Percentiles rank a stretch among this genome's conserved stretches.
These are phyloP conservation scores for Aurelia sp. DNA, from an alignment of 30 jellyfish, hydroid and myxozoan genomes.

Conservation along the genomic window DNA sequence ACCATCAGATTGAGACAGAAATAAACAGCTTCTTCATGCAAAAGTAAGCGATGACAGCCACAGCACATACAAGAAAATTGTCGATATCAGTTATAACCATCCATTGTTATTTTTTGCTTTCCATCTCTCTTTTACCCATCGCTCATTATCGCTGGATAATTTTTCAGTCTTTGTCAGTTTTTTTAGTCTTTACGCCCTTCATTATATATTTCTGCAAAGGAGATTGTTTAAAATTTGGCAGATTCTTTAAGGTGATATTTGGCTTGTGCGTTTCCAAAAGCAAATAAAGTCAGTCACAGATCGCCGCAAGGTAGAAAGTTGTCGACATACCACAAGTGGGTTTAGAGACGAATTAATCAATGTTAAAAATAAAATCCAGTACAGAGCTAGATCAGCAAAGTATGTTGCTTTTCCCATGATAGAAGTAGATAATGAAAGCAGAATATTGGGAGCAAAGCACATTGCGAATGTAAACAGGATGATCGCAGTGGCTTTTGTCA, in stretches of 20 bases:
- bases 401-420: neutral
- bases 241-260: neutral
- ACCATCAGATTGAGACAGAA: no score
- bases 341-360: neutral
- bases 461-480: neutral
- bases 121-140: no score
- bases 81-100: no score
- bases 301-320: neutral
- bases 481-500: neutral
- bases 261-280: neutral
- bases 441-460: neutral
- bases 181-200: no score
- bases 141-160: no score
- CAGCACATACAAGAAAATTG: no score
- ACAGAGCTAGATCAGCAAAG: neutral
- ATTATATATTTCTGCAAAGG: no score
- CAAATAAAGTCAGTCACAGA: neutral
- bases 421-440: neutral
- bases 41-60: no score
- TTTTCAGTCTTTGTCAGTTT: no score
- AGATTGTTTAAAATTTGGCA: no score
- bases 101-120: no score
- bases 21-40: no score
- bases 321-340: conserved; percentile 2
- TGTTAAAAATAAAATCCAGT: neutral